Evolutionary conservation across 2,113 vertebrate species (phyloP).

Genomic region (Sceloporus tristichus): DNA sequence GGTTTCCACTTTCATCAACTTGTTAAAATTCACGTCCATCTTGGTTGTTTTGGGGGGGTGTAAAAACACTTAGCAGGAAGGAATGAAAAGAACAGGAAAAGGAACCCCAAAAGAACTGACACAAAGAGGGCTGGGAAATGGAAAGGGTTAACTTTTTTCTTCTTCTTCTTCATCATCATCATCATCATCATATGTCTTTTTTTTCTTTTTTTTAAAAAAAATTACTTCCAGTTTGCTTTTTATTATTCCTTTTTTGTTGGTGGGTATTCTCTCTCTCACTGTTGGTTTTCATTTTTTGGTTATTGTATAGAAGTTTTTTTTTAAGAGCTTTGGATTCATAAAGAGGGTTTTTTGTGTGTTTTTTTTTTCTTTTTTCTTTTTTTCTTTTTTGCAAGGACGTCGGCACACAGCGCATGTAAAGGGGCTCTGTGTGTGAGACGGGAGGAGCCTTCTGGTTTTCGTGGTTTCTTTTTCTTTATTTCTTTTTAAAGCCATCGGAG

Average conservation of each 20-base stretch:
- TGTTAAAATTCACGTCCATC: conserved; percentile 43
- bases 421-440: background rate
- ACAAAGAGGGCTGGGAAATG: conserved; percentile 20
- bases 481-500: conserved; percentile 45
- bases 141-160: conserved; percentile 19
- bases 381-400: conserved; percentile 31
- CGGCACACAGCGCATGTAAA: background rate
- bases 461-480: background rate
- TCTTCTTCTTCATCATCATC: background rate
- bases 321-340: conserved; percentile 45
- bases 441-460: conserved; percentile 26
- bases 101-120: conserved; percentile 28
- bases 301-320: conserved; percentile 46
- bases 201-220: conserved; percentile 8
- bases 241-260: conserved; percentile 37
- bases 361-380: background rate
- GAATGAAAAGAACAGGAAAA: conserved; percentile 29
- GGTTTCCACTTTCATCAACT: conserved; percentile 28
- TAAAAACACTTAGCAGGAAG: conserved; percentile 3
- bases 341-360: conserved; percentile 19
- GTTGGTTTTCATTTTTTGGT: conserved; percentile 34
- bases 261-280: conserved; percentile 39
- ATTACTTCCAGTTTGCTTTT: conserved; percentile 43
- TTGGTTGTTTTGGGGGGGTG: background rate
- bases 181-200: background rate